Percentiles rank a stretch among this genome's conserved stretches.
Conservation (phyloP, 2,113 vertebrate species). For the Hippocampus guttulatus region DNA sequence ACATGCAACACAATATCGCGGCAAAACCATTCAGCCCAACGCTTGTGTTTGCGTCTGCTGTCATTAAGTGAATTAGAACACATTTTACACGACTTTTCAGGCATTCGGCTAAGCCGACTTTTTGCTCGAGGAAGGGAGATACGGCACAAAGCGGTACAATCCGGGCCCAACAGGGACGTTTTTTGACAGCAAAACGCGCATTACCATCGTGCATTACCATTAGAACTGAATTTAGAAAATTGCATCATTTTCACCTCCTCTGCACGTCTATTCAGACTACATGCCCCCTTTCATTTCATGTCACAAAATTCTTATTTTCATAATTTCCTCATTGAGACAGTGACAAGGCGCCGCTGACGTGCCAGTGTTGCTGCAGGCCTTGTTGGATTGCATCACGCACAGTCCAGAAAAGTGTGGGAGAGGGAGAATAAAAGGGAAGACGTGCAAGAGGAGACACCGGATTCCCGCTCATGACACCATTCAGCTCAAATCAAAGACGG, state of each 20-base stretch:
- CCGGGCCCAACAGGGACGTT: constrained; percentile 68
- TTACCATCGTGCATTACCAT: constrained; percentile 73
- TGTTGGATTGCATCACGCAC: constrained; percentile 74
- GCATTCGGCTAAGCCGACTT: constrained; percentile 69
- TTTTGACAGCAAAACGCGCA: constrained; percentile 67
- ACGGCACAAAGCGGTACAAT: constrained; percentile 68
- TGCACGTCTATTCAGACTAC: constrained; percentile 73
- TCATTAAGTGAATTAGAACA: constrained; percentile 74
- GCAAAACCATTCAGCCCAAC: constrained; percentile 64
- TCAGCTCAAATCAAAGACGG: constrained; percentile 29
- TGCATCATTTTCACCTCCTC: constrained; percentile 78
- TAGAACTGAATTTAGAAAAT: constrained; percentile 76
- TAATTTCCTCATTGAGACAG: constrained; percentile 73
- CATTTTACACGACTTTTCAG: constrained; percentile 72
- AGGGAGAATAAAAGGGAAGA: constrained; percentile 57
- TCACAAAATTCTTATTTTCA: constrained; percentile 73
- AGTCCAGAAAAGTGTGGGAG: constrained; percentile 71
- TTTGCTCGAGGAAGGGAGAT: constrained; percentile 72
- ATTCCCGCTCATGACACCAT: constrained; percentile 54
- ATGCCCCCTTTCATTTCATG: constrained; percentile 71
- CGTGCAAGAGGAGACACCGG: constrained; percentile 53
- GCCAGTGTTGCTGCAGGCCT: constrained; percentile 70
- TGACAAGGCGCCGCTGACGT: constrained; percentile 68
- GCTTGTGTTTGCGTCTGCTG: constrained; percentile 66
- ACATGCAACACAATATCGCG: constrained; percentile 67